A percentile compares a stretch with the other conserved stretches of the same genome.
phyloP scores from a whole-genome alignment of 2,113 vertebrate species.

The Catharus minimus region DNA sequence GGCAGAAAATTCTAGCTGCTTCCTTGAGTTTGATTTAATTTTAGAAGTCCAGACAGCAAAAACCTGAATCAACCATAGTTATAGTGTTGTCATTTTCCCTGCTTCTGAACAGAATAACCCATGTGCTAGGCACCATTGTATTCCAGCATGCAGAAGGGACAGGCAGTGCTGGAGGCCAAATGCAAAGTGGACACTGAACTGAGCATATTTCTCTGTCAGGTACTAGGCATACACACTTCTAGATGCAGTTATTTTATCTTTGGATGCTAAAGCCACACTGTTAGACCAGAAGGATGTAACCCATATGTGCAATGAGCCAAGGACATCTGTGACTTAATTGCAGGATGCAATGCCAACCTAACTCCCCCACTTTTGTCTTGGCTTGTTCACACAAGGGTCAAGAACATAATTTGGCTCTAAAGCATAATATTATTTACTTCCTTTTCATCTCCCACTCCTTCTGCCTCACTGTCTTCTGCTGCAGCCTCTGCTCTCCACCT shows the following conservation, averaged over 20 bases:
- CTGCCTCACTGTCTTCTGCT: not conserved
- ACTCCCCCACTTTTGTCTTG: not conserved
- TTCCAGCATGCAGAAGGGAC: not conserved
- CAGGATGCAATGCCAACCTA: not conserved
- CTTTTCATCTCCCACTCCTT: not conserved
- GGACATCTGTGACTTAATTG: not conserved
- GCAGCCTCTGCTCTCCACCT: not conserved
- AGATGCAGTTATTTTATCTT: not conserved
- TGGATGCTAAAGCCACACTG: not conserved
- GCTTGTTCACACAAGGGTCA: slow-evolving; percentile 3
- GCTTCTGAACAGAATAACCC: not conserved
- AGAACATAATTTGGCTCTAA: not conserved
- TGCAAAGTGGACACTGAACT: not conserved
- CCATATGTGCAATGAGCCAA: not conserved
- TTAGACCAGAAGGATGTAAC: slow-evolving; percentile 22
- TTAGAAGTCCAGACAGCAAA: not conserved
- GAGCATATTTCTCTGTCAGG: not conserved
- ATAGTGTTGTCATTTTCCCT: not conserved
- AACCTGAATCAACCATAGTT: not conserved
- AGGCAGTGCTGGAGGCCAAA: slow-evolving; percentile 9
- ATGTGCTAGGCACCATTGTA: not conserved
- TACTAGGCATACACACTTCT: not conserved
- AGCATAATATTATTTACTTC: not conserved
- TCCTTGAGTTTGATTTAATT: slow-evolving; percentile 49
- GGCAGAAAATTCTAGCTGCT: slow-evolving; percentile 47